Evolutionary conservation across 2,888 invertebrate species (phyloP), one percentile per base, ranked within the genome.

Genomic region (Harpagoxenus sublaevis): DNA sequence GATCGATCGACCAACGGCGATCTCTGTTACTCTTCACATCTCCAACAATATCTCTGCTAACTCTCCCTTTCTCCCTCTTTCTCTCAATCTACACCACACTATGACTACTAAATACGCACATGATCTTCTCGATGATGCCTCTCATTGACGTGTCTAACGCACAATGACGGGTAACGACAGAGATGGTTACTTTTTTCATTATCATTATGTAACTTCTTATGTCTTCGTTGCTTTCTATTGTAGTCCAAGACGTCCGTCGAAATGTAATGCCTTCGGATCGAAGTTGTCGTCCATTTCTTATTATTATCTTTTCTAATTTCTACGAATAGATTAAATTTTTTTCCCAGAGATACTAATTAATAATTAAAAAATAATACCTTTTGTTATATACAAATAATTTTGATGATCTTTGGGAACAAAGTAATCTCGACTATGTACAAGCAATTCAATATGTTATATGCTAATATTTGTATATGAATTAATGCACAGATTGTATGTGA

Each of bases 21-120:
- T 70, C 83, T 78, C 79, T 84, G 62, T 88, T 83, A 88, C 84
- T 89, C 45, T 89, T 78, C 35, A 28, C 55, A 70, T 78, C 23
- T 45, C 31, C 75, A 74, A 62, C 31, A 53, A 71, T 79, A 53
- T 74, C 53, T 60, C 60, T 73, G 23, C 39, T 70, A 45, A 71
- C 35, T 84, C 28, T 90, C 73, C 83, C 31, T 74, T 18, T 70
- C 75, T 31, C 77, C 83, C 39, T 86, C 51, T 84, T n/a, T 70
- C 62, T 75, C 39, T 55, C 70, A 70, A 31, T 70, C 35, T 55
- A 55, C 71, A 73, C 18, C 12, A 77, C 70, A 68, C 28, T 68
- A 70, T 28, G 28, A 78, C 42, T 77, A 77, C 12, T 77, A 42
- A 48, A 15, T 70, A 15, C 78, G 71, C 78, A 78, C 78, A 78